Percentiles rank a stretch among this genome's conserved stretches.
These are phyloP conservation scores for Mionectes olivaceus DNA, from an alignment of 2,797 vertebrate genomes.

Conservation along the genomic window DNA sequence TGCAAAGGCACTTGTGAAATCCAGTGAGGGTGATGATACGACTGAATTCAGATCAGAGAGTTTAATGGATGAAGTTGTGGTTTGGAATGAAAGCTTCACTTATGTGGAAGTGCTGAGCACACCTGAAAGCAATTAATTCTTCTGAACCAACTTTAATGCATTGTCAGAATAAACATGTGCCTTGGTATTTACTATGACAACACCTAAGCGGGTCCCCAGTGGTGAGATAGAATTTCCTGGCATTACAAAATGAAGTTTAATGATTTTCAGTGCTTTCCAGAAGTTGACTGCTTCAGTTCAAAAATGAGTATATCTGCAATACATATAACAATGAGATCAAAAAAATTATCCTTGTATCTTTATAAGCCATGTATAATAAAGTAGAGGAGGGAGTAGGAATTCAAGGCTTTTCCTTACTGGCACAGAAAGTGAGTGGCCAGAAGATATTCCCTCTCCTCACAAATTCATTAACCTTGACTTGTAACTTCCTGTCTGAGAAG, in stretches of 20 bases:
- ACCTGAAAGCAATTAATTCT: background rate
- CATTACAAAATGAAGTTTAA: background rate
- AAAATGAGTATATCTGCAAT: background rate
- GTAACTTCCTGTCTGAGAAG: background rate
- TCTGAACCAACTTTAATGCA: background rate
- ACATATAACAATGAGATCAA: background rate
- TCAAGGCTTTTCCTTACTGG: background rate
- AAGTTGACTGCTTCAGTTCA: background rate
- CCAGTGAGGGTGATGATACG: background rate
- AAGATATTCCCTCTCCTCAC: background rate
- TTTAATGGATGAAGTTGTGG: background rate
- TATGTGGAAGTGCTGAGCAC: background rate
- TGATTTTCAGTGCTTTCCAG: background rate
- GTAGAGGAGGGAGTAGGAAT: rapidly evolving
- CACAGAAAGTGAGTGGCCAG: background rate
- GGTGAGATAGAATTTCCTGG: background rate
- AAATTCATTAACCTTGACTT: background rate
- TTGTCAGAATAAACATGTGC: background rate
- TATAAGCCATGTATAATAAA: background rate
- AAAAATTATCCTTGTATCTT: background rate
- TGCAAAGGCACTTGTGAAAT: background rate
- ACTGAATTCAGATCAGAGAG: background rate
- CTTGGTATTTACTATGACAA: background rate
- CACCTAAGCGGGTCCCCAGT: background rate
- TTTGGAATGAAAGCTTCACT: background rate